These are phyloP conservation scores for Podiceps cristatus DNA, from an alignment of 2,113 vertebrate genomes.

Conservation along the genomic window DNA sequence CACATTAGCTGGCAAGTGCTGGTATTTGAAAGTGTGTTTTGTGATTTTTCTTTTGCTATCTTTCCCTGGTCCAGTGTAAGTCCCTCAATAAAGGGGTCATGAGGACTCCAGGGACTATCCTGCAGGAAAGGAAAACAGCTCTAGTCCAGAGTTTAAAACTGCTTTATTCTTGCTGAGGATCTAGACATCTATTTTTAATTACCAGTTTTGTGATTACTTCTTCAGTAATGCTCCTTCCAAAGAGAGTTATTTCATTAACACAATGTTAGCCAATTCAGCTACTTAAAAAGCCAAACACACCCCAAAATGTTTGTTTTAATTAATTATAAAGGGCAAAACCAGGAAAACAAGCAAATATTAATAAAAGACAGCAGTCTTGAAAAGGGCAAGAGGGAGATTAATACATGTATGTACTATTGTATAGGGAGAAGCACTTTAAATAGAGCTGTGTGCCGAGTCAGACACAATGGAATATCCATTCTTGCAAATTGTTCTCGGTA, in stretches of 20 bases:
- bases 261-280: background rate
- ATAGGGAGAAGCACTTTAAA: constrained; percentile 20
- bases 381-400: constrained; percentile 9
- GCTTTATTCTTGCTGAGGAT: background rate
- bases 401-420: background rate
- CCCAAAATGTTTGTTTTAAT: constrained; percentile 19
- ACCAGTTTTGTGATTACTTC: background rate
- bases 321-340: constrained; percentile 43
- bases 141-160: constrained; percentile 1
- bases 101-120: background rate
- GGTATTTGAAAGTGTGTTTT: background rate
- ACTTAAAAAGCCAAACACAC: background rate
- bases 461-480: constrained; percentile 32
- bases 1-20: background rate
- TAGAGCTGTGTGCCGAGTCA: background rate
- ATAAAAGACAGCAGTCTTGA: background rate
- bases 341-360: constrained; percentile 49
- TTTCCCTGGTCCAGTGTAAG: background rate
- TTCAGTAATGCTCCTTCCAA: background rate
- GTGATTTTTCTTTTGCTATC: background rate
- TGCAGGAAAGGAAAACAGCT: background rate
- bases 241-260: constrained; percentile 3
- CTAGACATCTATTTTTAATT: constrained; percentile 42
- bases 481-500: constrained; percentile 38
- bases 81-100: background rate